Evolutionary conservation across 2,113 vertebrate genomes (phyloP).

Genomic region (Scytalopus superciliaris): DNA sequence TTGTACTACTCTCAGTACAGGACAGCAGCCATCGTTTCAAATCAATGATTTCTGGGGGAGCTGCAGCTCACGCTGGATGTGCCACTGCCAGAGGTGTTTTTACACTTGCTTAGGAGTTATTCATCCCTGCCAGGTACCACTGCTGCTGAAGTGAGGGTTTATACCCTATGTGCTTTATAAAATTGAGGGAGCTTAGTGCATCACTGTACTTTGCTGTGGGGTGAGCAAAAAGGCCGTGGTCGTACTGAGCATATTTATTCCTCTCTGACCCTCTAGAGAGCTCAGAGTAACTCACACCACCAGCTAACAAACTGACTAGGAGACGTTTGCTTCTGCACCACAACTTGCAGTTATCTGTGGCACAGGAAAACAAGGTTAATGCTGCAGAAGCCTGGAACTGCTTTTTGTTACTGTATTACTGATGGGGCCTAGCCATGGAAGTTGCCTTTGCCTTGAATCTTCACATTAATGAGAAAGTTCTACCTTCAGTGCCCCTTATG

Average conservation of each 20-base stretch:
- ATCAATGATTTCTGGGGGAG: background rate
- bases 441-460: background rate
- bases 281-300: background rate
- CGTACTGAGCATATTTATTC: fast-evolving
- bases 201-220: background rate
- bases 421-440: fast-evolving
- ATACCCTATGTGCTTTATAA: background rate
- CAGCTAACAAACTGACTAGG: background rate
- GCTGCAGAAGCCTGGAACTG: background rate
- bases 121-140: background rate
- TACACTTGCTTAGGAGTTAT: background rate
- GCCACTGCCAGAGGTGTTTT: background rate
- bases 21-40: background rate
- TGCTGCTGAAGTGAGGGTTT: background rate
- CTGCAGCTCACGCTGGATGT: background rate
- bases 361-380: background rate
- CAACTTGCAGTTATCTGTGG: background rate
- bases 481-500: background rate
- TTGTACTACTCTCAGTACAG: background rate
- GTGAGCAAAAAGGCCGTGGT: background rate
- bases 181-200: background rate
- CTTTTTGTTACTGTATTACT: fast-evolving
- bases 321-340: background rate
- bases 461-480: background rate
- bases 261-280: background rate